These are phyloP conservation scores for Napeogenes sylphis DNA, from an alignment of 2,888 invertebrate species.

Conservation along the genomic window DNA sequence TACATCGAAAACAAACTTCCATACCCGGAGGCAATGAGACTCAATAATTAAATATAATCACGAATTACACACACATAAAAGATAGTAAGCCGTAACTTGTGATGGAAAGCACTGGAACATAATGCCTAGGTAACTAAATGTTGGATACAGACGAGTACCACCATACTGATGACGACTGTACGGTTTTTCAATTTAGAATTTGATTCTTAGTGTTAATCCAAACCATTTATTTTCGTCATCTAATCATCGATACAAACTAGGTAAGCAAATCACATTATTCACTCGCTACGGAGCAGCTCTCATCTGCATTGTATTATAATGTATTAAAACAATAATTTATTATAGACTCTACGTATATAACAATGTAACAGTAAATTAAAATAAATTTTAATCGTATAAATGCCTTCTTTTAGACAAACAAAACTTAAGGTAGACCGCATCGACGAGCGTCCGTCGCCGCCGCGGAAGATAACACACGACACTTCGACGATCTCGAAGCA, in stretches of 20 bases:
- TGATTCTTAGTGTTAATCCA: constrained; percentile 5
- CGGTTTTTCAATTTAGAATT: constrained; percentile 1
- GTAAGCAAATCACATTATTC: constrained; percentile 19
- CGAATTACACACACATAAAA: constrained; percentile 5
- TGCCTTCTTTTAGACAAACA: constrained; percentile 63
- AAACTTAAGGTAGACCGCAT: constrained; percentile 48
- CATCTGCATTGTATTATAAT: constrained; percentile 39
- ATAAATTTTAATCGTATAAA: constrained; percentile 64
- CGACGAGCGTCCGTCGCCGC: constrained; percentile 24
- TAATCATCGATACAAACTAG: constrained; percentile 15
- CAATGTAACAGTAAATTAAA: constrained; percentile 69
- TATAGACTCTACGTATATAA: constrained; percentile 71
- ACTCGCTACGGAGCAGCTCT: constrained; percentile 23
- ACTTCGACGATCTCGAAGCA: constrained; percentile 54
- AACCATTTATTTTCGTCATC: constrained; percentile 6
- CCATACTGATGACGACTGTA: background rate
- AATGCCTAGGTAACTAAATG: constrained; percentile 4
- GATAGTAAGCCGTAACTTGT: constrained; percentile 1
- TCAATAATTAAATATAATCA: constrained; percentile 1
- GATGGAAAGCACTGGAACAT: constrained; percentile 1
- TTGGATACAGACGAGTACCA: background rate
- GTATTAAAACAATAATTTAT: constrained; percentile 70
- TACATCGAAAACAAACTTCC: background rate
- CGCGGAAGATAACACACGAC: constrained; percentile 53
- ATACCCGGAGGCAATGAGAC: constrained; percentile 1